Evolutionary conservation across 2,113 vertebrate species (phyloP).

Genomic region (Anser brachyrhynchus): DNA sequence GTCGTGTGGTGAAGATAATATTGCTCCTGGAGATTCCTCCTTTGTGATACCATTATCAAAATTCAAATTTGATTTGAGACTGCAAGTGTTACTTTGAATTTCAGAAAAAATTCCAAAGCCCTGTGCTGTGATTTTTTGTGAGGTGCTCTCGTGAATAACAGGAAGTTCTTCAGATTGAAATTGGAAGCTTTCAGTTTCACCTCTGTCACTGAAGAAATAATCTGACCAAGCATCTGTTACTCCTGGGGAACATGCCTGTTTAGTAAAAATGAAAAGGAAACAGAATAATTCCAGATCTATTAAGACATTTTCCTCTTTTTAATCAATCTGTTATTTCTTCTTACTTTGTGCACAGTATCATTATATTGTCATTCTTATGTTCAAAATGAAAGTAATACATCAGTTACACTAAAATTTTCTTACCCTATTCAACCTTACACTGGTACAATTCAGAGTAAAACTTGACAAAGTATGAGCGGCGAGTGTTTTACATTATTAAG

Average conservation of each 20-base stretch:
- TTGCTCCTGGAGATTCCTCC: background rate
- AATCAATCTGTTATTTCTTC: background rate
- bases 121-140: background rate
- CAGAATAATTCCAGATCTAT: background rate
- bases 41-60: background rate
- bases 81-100: background rate
- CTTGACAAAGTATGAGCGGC: background rate
- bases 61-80: background rate
- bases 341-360: background rate
- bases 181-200: background rate
- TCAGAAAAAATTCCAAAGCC: background rate
- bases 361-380: background rate
- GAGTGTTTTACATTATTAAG: background rate
- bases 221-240: background rate
- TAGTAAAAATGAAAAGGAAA: background rate
- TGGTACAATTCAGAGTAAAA: background rate
- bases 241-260: background rate
- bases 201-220: background rate
- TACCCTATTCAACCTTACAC: background rate
- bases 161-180: background rate
- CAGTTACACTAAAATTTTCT: background rate
- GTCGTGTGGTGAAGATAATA: background rate
- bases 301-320: background rate
- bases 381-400: background rate
- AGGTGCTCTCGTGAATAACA: background rate